A percentile compares a stretch with the other conserved stretches of the same genome.
Conservation (phyloP, 2,113 vertebrate species). For the Anas platyrhynchos region DNA sequence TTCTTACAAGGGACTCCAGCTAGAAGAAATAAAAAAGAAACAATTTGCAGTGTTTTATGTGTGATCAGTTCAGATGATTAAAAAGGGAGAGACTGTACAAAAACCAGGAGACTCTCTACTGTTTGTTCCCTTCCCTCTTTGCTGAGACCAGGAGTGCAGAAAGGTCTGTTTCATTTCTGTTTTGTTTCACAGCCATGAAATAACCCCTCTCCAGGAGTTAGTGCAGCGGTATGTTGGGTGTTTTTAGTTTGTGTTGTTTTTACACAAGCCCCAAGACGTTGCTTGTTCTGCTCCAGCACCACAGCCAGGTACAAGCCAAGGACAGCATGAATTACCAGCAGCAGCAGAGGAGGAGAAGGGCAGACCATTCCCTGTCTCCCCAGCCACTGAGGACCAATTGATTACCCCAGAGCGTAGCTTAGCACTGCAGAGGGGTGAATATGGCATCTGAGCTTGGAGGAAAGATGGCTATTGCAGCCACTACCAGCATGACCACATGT, state of each 20-base stretch:
- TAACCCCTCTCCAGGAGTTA: background rate
- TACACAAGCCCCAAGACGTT: background rate
- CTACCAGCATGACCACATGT: background rate
- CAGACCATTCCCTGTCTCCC: background rate
- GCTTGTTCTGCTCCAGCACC: background rate
- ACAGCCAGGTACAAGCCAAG: background rate
- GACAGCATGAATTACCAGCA: background rate
- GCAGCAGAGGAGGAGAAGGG: background rate
- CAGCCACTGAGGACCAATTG: accelerated
- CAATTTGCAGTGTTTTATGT: background rate
- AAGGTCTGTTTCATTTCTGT: background rate
- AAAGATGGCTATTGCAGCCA: background rate
- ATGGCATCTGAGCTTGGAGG: background rate
- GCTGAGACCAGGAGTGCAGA: background rate
- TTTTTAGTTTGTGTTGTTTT: background rate
- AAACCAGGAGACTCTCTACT: background rate
- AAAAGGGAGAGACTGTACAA: background rate
- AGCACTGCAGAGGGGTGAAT: background rate
- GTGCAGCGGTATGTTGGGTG: background rate
- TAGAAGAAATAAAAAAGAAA: background rate
- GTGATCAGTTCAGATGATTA: background rate
- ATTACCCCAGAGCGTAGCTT: background rate
- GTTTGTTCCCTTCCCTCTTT: background rate
- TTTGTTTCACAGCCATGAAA: background rate
- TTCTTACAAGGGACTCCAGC: background rate